Base-by-base conservation (phyloP, 2,113 vertebrate species). In the Nanger granti region DNA sequence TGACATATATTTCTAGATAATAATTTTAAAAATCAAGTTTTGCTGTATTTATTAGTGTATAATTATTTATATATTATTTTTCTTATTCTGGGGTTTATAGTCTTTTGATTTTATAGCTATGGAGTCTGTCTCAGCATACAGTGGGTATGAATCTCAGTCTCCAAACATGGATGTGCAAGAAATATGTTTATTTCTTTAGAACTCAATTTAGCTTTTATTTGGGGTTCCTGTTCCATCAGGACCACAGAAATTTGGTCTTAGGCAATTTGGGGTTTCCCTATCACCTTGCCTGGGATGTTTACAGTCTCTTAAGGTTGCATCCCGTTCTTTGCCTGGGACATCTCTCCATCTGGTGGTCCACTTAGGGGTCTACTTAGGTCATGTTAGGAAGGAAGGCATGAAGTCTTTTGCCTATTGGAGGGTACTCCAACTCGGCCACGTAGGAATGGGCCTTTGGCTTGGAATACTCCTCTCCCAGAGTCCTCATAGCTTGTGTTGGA, bases 141-240 rank as follows among this genome's bases (percentile, higher is more conserved):
- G 20, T 87, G 31, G 26, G n/a, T 55, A 84, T 57, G 87, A 88
- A 87, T 93, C 73, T 93, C 17, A 49, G 49, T 94, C 31, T 89
- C 34, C 17, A 95, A 94, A 87, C 29, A 87, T 18, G 84, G 86
- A 95, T 87, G 60, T 91, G 29, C 37, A 94, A 88, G 85, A 91
- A 95, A 44, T 47, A 83, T 76, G 11, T 92, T 96, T 87, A 87
- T 96, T 97, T 97, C 26, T 97, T 54, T 94, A 62, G n/a, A 83
- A 64, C 29, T 96, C 44, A 62, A 59, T 62, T 95, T 94, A 89
- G 34, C 62, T 22, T 91, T 80, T 85, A 76, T 76, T 85, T 95
- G 73, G 24, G 54, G 17, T 59, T 93, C 28, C 26, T 13, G 28
- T 95, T 73, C 52, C 28, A 73, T 89, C 44, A 93, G 66, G 79